Evolutionary conservation across 2,797 vertebrate species (phyloP).

Genomic region (Melanotaenia trifasciata): DNA sequence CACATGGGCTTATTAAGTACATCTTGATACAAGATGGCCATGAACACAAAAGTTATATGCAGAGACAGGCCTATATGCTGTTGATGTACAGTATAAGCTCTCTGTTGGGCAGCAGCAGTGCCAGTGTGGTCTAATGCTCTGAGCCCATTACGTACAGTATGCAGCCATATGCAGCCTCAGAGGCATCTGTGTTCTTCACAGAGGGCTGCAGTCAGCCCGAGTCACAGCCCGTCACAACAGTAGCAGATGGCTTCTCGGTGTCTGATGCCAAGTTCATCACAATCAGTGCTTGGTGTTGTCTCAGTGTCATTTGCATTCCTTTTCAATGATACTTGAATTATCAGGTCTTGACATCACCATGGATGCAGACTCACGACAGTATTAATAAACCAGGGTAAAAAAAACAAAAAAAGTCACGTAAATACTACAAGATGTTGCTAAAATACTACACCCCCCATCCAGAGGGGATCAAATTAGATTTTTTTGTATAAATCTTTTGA

Average conservation of each 20-base stretch:
- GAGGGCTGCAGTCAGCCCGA: slow-evolving; percentile 37
- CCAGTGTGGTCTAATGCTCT: slow-evolving; percentile 35
- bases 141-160: slow-evolving; percentile 37
- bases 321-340: slow-evolving; percentile 20
- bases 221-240: slow-evolving; percentile 64
- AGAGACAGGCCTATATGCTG: background rate
- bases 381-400: background rate
- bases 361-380: background rate
- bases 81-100: slow-evolving; percentile 9
- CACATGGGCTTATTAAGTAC: background rate
- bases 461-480: background rate
- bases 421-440: no score
- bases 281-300: slow-evolving; percentile 56
- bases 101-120: background rate
- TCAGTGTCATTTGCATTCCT: slow-evolving; percentile 45
- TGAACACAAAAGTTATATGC: no score
- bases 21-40: background rate
- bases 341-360: background rate
- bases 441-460: background rate
- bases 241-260: slow-evolving; percentile 65
- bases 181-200: slow-evolving; percentile 52
- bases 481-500: background rate
- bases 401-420: no score
- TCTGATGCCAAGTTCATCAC: slow-evolving; percentile 54
- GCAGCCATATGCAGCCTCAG: slow-evolving; percentile 34